These are phyloP conservation scores for Fistularia tabacaria DNA, from an alignment of 2,797 vertebrate species.

Conservation along the genomic window DNA sequence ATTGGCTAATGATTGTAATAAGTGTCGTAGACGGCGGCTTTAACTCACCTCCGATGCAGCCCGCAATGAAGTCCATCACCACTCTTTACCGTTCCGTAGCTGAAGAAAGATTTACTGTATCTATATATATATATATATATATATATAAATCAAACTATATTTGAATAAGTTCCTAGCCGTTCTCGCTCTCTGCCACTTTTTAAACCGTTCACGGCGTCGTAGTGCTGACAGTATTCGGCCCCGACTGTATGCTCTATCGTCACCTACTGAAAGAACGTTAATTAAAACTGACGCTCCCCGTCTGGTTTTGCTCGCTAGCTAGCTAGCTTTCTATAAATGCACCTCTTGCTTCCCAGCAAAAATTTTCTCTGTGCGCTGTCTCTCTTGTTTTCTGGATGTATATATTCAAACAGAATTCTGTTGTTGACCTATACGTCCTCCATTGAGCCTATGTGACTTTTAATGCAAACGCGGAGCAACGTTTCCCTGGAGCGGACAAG, in stretches of 20 bases:
- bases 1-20: not conserved
- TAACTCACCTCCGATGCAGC: conserved; percentile 76
- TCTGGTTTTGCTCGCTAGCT: no score
- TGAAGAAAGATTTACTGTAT: not conserved
- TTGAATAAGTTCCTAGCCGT: no score
- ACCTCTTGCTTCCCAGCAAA: not conserved
- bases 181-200: no score
- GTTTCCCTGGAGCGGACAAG: conserved; percentile 19
- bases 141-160: no score
- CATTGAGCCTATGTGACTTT: not conserved
- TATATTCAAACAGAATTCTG: not conserved
- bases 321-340: not conserved
- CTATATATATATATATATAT: no score
- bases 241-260: no score
- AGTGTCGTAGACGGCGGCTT: not conserved
- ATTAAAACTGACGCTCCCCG: no score
- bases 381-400: not conserved
- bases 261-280: no score
- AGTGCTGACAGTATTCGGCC: no score
- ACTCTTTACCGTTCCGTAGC: not conserved
- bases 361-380: no score
- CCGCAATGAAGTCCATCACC: conserved; percentile 77
- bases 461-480: not conserved
- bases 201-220: no score
- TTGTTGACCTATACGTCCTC: conserved; percentile 12